phyloP scores from a whole-genome alignment of 1,140 invertebrate species.

The Carcinoscorpius rotundicauda region DNA sequence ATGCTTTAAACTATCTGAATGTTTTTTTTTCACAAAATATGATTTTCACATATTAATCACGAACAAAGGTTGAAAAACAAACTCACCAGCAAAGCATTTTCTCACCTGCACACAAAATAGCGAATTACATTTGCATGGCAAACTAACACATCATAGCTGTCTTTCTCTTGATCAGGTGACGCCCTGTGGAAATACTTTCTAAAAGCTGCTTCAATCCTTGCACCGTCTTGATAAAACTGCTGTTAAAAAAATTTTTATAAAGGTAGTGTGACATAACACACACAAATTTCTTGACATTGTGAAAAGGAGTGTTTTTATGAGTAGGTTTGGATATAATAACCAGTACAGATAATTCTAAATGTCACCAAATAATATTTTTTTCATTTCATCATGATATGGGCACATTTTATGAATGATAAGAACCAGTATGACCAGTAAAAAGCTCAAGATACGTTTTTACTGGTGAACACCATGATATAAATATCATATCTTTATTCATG shows the following conservation, averaged over 20 bases:
- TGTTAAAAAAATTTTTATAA: background rate
- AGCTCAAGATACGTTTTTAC: too few species aligned
- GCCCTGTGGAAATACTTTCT: slow-evolving; percentile 88
- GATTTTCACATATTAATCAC: too few species aligned
- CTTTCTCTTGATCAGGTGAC: slow-evolving; percentile 54
- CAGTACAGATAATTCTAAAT: slow-evolving; percentile 2
- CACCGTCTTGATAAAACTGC: slow-evolving; percentile 86
- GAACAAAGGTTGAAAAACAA: background rate
- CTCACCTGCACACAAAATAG: slow-evolving; percentile 88
- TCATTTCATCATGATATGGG: too few species aligned
- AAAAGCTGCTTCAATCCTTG: slow-evolving; percentile 93
- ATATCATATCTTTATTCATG: too few species aligned
- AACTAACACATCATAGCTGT: slow-evolving; percentile 83
- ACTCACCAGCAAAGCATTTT: background rate
- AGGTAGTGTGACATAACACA: too few species aligned
- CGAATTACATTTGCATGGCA: slow-evolving; percentile 98
- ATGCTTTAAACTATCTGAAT: too few species aligned
- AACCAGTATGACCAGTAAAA: too few species aligned
- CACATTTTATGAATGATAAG: too few species aligned
- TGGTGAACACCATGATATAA: too few species aligned
- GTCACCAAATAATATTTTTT: too few species aligned
- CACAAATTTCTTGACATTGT: too few species aligned
- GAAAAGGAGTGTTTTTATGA: background rate
- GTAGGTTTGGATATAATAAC: background rate
- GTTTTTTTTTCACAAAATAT: too few species aligned